Evolutionary conservation across 2,113 vertebrate species (phyloP).

Genomic region (Onychostoma macrolepis): DNA sequence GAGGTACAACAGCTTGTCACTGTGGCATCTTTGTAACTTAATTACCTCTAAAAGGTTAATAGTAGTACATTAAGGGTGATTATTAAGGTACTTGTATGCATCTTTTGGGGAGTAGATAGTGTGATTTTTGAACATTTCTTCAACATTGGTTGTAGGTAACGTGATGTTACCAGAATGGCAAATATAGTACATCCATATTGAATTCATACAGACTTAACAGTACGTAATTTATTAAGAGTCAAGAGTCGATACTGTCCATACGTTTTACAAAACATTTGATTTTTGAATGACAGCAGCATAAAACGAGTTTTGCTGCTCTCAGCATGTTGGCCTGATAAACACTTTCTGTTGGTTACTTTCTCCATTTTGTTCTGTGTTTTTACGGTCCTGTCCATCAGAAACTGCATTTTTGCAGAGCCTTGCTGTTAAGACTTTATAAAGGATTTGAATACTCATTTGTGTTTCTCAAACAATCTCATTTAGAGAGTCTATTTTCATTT

Average conservation of each 20-base stretch:
- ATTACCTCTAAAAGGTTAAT: not conserved
- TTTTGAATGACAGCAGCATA: not conserved
- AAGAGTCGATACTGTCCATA: not conserved
- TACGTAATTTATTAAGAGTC: not conserved
- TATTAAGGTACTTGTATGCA: not conserved
- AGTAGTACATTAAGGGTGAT: not conserved
- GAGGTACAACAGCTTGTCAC: not conserved
- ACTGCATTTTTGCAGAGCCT: not conserved
- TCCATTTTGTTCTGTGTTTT: conserved; percentile 13
- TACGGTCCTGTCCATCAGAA: not conserved
- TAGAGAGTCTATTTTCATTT: not conserved
- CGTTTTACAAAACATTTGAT: not conserved
- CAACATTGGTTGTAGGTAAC: not conserved
- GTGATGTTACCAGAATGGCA: not conserved
- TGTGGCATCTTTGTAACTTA: not conserved
- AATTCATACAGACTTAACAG: not conserved
- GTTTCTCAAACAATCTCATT: conserved; percentile 10
- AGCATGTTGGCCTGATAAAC: conserved; percentile 2
- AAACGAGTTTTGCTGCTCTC: not conserved
- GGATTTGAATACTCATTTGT: not conserved
- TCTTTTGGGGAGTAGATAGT: not conserved
- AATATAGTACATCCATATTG: not conserved
- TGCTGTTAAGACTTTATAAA: not conserved
- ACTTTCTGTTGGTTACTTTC: not conserved
- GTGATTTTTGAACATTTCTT: not conserved